Base-by-base conservation (phyloP, 2,797 vertebrate genomes). In the Semaprochilodus insignis region DNA sequence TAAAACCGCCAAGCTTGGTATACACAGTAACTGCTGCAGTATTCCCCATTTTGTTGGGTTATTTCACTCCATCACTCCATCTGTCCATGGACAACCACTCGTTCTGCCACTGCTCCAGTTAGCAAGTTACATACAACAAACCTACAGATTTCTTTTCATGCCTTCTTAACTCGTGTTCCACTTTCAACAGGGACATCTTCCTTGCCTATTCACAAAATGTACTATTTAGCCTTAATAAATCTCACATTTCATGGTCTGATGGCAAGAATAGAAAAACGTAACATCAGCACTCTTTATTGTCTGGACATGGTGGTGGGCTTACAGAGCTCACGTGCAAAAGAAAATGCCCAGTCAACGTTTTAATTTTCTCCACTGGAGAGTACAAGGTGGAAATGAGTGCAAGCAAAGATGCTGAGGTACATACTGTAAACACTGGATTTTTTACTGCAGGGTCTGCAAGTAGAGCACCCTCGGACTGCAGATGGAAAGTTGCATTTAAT, bases 271-370 rank as follows among this genome's bases (percentile, higher is more conserved):
- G 81, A 23, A 74, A 80, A 78, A 74, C 54, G 4, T 36, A n/a
- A 36, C 54, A 74, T 59, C 54, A 72, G 69, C 72, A 74, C 10
- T 10, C 74, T 60, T 21, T 25, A 72, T 51, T 44, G 55, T 74
- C 72, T 23, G 77, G 77, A 44, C 14, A 70, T 8, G 78, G 59
- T 73, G 21, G 57, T 57, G 51, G 51, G 48, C 40, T 67, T 74
- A 63, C 44, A 67, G 63, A 34, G 70, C 51, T 80, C 51, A 72
- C 4, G 0, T 34, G 54, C n/a, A 36, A 48, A 57, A 75, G 77
- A 85, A 84, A 85, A 36, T 44, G 31, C 62, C 4, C 69, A 78
- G 80, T 85, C 80, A 78, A 78, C 70, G n/a, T 76, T 78, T 74
- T 57, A 5, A 55, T 74, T 81, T 44, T 81, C 79, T 81, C 60